A percentile compares a stretch with the other conserved stretches of the same genome.
These are phyloP conservation scores for Agrochola circellaris DNA, from an alignment of 2,888 invertebrate species.

Conservation along the genomic window DNA sequence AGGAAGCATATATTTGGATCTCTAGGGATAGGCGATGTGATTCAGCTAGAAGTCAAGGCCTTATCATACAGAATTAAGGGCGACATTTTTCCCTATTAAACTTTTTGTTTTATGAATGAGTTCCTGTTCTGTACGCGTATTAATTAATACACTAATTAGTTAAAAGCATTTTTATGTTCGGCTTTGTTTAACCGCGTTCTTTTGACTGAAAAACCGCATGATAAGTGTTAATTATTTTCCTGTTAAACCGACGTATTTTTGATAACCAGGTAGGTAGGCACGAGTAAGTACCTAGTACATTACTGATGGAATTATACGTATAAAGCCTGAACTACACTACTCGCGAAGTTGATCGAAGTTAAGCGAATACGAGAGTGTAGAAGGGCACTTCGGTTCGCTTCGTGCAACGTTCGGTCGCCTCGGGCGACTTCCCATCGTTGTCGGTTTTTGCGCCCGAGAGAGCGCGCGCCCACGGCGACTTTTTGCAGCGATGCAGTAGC, in stretches of 20 bases:
- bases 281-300: neutral
- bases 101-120: conserved; percentile 4
- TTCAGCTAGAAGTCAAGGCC: neutral
- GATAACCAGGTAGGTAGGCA: neutral
- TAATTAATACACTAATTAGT: conserved; percentile 21
- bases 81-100: neutral
- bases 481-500: too few species aligned
- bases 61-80: neutral
- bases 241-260: neutral
- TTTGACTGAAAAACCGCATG: conserved; percentile 9
- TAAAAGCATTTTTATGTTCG: conserved; percentile 6
- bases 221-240: conserved; percentile 18
- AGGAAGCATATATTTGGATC: neutral
- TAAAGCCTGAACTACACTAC: too few species aligned
- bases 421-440: too few species aligned
- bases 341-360: too few species aligned
- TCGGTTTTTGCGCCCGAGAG: too few species aligned
- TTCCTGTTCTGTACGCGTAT: neutral
- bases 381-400: too few species aligned
- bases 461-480: too few species aligned
- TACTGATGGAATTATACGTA: too few species aligned
- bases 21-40: neutral
- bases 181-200: neutral
- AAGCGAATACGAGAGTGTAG: too few species aligned
- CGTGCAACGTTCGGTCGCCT: too few species aligned